Base-by-base conservation (phyloP, 92 coral and sea anemone genomes). In the Palythoa caribaeorum region DNA sequence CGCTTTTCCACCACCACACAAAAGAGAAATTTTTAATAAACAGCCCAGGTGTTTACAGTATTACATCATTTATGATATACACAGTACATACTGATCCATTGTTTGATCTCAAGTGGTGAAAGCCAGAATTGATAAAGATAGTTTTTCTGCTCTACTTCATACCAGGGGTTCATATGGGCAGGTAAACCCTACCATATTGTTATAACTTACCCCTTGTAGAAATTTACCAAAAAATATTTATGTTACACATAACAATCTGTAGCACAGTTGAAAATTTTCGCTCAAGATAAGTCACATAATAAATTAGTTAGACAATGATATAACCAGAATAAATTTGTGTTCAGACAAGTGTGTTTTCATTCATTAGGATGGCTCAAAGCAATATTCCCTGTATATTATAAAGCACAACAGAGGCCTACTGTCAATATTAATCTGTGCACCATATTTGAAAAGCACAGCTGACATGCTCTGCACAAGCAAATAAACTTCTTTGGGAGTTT, bases 381-480 rank as follows among this genome's bases (percentile, higher is more conserved):
- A 54, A 78, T 78, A 78, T 55, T 78, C 71, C 51, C 35, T 15
- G 48, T 57, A 59, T 60, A 59, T 79, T 79, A 57, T 78, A 69
- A 36, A 60, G 69, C 84, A 60, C 84, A 60, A 79, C 53, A 40
- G 83, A 77, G 84, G 70, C 84, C 84, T 79, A 52, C 47, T 79
- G 84, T 79, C 84, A 79, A 79, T 57, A 79, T 37, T 57, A 57
- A 53, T 79, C 52, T 59, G 84, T 79, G 84, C 84, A 57, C 84
- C 84, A 79, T 79, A 57, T 60, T 79, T 79, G 84, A 79, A 79
- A 79, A 60, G 54, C 55, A 57, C 54, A 79, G 71, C 72, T 53
- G 53, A 57, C 66, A 77, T 54, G 21, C 35, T 37, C 63, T 50
- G 80, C 80, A 76, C 65, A 76, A 50, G 63, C 47, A 76, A 76